Evolutionary conservation across 2,113 vertebrate genomes (phyloP), one percentile per base, ranked within the genome.

Genomic region (Chrysochloris asiatica): DNA sequence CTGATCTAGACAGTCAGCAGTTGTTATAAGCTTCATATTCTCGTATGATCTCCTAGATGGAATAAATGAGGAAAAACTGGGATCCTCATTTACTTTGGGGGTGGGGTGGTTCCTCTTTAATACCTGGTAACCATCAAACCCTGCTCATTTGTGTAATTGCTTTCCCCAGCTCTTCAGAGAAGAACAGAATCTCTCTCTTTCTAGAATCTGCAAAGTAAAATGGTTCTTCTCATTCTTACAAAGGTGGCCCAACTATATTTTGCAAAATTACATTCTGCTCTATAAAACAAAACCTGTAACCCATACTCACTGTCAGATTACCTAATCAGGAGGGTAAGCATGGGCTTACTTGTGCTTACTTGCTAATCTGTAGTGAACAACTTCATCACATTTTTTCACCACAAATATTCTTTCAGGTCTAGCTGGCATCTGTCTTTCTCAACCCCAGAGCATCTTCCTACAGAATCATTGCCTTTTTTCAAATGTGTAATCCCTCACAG

Each of bases 181-280:
- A 71, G 63, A 48, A 33, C 59, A 22, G 6, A 8, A 0, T 24
- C 56, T 80, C 75, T 78, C 47, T 82, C 73, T 38, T 41, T 61
- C 5, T 45, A 45, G 17, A 6, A 7, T 81, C 59, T 36, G 92
- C 83, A 50, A 54, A 67, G 76, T 33, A 17, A 47, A 26, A 36
- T 52, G 50, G 21, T 28, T 71, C 85, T 90, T 47, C 52, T 65
- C 36, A 38, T 88, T 76, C 69, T 79, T 56, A n/a, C n/a, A 41
- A n/a, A 3, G 3, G 1, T 28, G 19, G 54, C 26, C 77, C 45
- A 59, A 0, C 10, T n/a, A 11, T 26, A 75, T 78, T 54, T 85
- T 75, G 43, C 72, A 28, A 63, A 59, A 54, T 87, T 38, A 33
- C 50, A 72, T 91, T 84, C 47, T 69, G n/a, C 36, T 82, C 11